Evolutionary conservation across 2,797 vertebrate genomes (phyloP), one percentile per base, ranked within the genome.

Genomic region (Oryzias dopingdopingensis): DNA sequence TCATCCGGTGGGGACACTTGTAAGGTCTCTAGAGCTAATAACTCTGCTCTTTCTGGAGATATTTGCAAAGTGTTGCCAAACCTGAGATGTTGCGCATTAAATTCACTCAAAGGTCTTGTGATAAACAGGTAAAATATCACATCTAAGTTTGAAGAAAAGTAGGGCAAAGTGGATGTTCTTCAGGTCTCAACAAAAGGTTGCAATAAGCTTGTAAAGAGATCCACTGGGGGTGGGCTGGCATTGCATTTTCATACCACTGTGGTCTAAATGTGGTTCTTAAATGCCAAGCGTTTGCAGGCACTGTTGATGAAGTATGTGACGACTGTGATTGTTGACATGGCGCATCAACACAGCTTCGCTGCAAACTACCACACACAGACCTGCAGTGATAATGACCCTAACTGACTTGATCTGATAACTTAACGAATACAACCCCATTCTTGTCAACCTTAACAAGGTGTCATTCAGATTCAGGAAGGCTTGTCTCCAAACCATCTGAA

Each of bases 401-500:
- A 37, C 32, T 37, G 8, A 37, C 10, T 32, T 32, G 8, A 8
- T 32, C 29, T 32, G 29, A 32, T 32, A 10, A 32, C 29, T 37
- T 37, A 37, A 7, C 8, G 1, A 32, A 32, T 32, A 32, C 29
- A 32, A 10, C 32, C 29, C 10, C 29, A 10, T 32, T 12, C 8
- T 37, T 37, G 10, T 37, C 3, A 12, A 94, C 94, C 95, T 98
- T 98, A 87, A 98, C 94, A 46, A 42, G 18, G 7, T 57, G 53
- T 73, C 68, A 83, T 83, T 84, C 91, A 99, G 94, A 99, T 98
- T 89, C 97, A 99, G 91, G 97, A 99, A 86, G 97, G 97, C 61
- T 83, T 99, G 80, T 98, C 97, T 72, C 97, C 97, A 17, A 98
- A 98, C 89, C 97, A 99, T 89, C 93, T 99, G 90, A 99, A 99